Evolutionary conservation across 2,888 invertebrate genomes (phyloP).

Genomic region (Imbricaverruca yamaguchii): DNA sequence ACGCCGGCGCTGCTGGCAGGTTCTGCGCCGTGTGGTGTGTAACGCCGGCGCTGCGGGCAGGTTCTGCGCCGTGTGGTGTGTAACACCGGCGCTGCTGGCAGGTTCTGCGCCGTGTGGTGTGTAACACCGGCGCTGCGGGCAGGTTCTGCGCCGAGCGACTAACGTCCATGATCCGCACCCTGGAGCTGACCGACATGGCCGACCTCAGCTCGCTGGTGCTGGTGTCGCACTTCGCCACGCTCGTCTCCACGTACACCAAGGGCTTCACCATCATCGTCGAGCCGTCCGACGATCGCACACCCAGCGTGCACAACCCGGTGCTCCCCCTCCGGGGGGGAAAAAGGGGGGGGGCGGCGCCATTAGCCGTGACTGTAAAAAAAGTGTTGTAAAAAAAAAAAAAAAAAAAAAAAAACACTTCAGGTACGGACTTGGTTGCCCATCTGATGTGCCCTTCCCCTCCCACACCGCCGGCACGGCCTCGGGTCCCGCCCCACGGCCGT

Average conservation of each 20-base stretch:
- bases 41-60: background rate
- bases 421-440: too few relatives aligned
- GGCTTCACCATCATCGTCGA: constrained; percentile 98
- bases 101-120: too few relatives aligned
- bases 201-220: constrained; percentile 78
- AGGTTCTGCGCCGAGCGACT: constrained; percentile 88
- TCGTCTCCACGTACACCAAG: constrained; percentile 92
- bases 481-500: too few relatives aligned
- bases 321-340: constrained; percentile 59
- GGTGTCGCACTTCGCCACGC: constrained; percentile 78
- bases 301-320: constrained; percentile 80
- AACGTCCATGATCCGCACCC: constrained; percentile 72
- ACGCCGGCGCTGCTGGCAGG: too few relatives aligned
- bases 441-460: too few relatives aligned
- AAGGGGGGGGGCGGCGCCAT: too few relatives aligned
- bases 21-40: background rate
- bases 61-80: too few relatives aligned
- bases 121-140: constrained; percentile 22
- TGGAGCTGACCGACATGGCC: constrained; percentile 85
- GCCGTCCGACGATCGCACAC: constrained; percentile 91
- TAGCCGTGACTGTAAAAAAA: too few relatives aligned
- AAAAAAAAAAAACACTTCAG: too few relatives aligned
- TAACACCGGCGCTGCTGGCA: too few relatives aligned
- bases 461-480: too few relatives aligned
- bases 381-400: too few relatives aligned